Evolutionary conservation across 2,888 invertebrate genomes (phyloP), one percentile per base, ranked within the genome.

Genomic region (Eupithecia tripunctaria): DNA sequence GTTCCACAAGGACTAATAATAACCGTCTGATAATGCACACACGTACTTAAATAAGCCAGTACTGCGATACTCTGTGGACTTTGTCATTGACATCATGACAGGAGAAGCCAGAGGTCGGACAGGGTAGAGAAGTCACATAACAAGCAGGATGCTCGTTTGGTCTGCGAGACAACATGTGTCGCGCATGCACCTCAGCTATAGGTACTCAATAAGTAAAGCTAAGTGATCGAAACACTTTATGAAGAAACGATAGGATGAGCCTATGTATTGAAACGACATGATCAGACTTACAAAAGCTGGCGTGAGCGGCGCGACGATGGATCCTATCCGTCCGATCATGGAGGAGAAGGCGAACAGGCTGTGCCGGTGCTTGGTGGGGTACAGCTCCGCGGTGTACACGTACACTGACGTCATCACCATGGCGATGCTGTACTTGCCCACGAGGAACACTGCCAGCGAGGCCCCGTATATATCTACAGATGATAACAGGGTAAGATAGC

Each of bases 261-360:
- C 25, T 56, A 56, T 56, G 21, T 25, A 56, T 25, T 56, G 25
- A 25, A 14, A 25, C 2, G 60, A 25, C 6, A 66, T 32, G n/a
- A 4, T 29, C 38, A 21, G 68, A 86, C 91, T 90, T 86, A 95
- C 96, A 85, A 96, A 83, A 67, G 96, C 90, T 21, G 96, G 95
- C 4, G 96, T 95, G 79, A 96, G 96, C 0, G 96, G 96, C 0
- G 96, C 96, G 51, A 95, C 82, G 87, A 96, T 96, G 2, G 96
- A 95, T 0, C 96, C 96, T 66, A 96, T 88, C 41, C 96, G 91
- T 18, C 96, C 96, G 76, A 96, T 91, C 96, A 96, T 96, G 14
- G 96, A 96, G 80, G 96, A 96, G 76, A 95, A 92, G 0, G 95
- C 95, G 69, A 96, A 92, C 76, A 96, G 87, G 62, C 95, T 95